phyloP scores from a whole-genome alignment of 2,797 vertebrate species.

The Bradypodion pumilum region DNA sequence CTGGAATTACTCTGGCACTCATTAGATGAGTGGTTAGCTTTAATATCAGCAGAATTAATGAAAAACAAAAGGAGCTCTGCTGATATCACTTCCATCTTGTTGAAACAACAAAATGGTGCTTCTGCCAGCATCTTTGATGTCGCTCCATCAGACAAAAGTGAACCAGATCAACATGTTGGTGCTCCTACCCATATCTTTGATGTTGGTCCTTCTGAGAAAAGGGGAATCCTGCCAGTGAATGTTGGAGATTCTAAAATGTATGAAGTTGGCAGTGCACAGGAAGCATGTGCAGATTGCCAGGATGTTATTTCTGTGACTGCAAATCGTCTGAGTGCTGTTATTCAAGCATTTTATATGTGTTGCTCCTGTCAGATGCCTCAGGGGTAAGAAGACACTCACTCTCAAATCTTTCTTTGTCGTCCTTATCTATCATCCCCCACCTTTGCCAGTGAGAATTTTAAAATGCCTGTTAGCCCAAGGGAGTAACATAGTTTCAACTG shows the following conservation, averaged over 20 bases:
- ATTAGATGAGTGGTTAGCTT: slow-evolving; percentile 96
- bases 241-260: slow-evolving; percentile 64
- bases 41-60: slow-evolving; percentile 94
- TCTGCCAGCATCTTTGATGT: slow-evolving; percentile 72
- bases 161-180: slow-evolving; percentile 74
- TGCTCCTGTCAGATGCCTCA: slow-evolving; percentile 99
- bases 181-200: slow-evolving; percentile 75
- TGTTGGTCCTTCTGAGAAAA: slow-evolving; percentile 58
- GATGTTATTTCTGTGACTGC: slow-evolving; percentile 98
- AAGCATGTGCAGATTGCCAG: slow-evolving; percentile 86
- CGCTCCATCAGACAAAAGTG: slow-evolving; percentile 69
- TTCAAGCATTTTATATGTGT: slow-evolving; percentile 98
- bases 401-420: neutral
- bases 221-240: slow-evolving; percentile 64
- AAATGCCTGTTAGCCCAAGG: neutral
- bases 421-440: neutral
- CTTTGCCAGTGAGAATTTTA: slow-evolving; percentile 1
- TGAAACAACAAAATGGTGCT: slow-evolving; percentile 84
- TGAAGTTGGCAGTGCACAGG: slow-evolving; percentile 77
- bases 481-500: neutral
- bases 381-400: slow-evolving; percentile 79
- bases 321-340: slow-evolving; percentile 94
- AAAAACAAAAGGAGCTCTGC: slow-evolving; percentile 83
- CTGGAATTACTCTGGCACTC: slow-evolving; percentile 98
- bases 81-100: slow-evolving; percentile 91